These are phyloP conservation scores for Diplosoma virens DNA, from an alignment of 23 tunicate species.

Conservation along the genomic window DNA sequence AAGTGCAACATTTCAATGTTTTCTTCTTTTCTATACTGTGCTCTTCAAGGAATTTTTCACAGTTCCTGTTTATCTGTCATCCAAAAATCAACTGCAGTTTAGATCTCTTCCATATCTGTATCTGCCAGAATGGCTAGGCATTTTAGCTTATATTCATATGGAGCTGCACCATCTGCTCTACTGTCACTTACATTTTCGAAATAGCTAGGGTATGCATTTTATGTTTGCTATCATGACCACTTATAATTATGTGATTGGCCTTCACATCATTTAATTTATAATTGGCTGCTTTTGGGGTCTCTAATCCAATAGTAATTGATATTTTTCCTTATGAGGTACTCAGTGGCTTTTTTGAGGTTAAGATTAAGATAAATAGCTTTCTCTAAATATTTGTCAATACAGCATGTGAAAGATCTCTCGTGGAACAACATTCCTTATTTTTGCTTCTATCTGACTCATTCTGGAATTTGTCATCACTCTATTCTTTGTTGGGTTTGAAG, in stretches of 20 bases:
- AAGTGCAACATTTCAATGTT: slow-evolving; percentile 16
- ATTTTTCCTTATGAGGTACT: neutral
- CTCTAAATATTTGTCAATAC: no score
- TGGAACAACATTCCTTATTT: neutral
- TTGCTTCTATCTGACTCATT: neutral
- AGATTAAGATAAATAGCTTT: neutral
- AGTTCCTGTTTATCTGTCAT: neutral
- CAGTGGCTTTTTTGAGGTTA: neutral
- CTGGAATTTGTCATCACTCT: neutral
- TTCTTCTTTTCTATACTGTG: neutral
- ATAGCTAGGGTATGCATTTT: neutral
- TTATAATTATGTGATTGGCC: neutral
- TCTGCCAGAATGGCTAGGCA: neutral
- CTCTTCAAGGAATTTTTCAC: neutral
- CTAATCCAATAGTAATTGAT: neutral
- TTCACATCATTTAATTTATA: no score
- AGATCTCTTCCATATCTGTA: neutral
- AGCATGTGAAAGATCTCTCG: neutral
- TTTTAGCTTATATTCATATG: slow-evolving; percentile 14
- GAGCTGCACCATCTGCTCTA: neutral
- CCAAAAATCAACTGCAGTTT: neutral
- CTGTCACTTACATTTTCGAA: neutral
- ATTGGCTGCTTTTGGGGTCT: no score
- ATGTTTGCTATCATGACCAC: neutral
- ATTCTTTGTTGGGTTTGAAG: neutral